Evolutionary conservation across 2,113 vertebrate genomes (phyloP).

Genomic region (Ptilorrhoa leucosticta): DNA sequence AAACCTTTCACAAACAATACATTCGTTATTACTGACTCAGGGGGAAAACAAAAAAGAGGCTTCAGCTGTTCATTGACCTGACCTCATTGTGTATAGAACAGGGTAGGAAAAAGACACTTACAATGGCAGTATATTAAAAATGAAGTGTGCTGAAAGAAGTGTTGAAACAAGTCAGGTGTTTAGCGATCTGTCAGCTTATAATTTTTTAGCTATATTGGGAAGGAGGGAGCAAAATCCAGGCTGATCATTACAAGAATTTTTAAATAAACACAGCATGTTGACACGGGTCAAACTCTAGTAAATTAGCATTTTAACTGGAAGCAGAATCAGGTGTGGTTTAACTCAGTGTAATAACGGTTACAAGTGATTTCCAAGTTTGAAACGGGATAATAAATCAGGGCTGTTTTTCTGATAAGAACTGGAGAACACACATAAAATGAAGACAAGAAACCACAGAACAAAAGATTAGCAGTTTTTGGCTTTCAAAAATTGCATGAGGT

Average conservation of each 20-base stretch:
- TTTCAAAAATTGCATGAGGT: not conserved
- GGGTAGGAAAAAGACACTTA: not conserved
- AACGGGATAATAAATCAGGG: not conserved
- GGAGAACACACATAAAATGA: not conserved
- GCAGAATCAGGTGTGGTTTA: not conserved
- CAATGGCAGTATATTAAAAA: slow-evolving; percentile 17
- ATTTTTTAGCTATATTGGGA: not conserved
- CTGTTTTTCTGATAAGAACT: not conserved
- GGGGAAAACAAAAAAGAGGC: not conserved
- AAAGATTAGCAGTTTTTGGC: not conserved
- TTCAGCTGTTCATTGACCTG: slow-evolving; percentile 9
- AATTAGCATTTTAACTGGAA: not conserved
- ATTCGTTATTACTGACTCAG: slow-evolving; percentile 19
- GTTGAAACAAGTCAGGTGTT: not conserved
- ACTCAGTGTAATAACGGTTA: not conserved
- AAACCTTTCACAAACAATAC: slow-evolving; percentile 44
- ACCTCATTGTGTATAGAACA: not conserved
- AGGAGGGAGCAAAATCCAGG: not conserved
- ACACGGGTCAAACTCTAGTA: not conserved
- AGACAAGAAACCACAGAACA: not conserved
- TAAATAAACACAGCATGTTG: not conserved
- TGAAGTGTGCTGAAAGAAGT: not conserved
- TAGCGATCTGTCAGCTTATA: not conserved
- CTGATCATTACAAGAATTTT: not conserved
- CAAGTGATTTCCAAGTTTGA: not conserved